phyloP scores from a whole-genome alignment of 2,797 vertebrate species.

The Acipenser ruthenus region DNA sequence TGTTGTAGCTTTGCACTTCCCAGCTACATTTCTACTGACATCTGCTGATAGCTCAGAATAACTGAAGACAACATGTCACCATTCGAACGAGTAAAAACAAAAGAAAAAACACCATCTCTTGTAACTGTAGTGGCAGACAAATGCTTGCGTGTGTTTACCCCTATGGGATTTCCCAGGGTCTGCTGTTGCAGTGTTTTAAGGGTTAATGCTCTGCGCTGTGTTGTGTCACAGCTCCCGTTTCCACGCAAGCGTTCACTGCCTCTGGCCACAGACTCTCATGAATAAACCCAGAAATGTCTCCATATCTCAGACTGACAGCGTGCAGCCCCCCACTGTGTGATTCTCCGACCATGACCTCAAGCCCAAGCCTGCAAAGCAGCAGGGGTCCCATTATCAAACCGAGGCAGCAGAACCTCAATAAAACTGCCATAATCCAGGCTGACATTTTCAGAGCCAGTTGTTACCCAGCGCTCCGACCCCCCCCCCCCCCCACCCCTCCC shows the following conservation, averaged over 20 bases:
- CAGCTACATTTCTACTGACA: no score
- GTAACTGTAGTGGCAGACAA: no score
- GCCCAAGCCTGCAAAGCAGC: conserved; percentile 16
- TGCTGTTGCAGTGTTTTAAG: conserved; percentile 1
- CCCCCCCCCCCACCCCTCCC: no score
- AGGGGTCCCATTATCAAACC: conserved; percentile 31
- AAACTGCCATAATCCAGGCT: conserved; percentile 11
- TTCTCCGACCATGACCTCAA: conserved; percentile 21
- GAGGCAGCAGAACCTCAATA: conserved; percentile 20
- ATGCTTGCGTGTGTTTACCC: no score
- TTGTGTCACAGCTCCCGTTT: not conserved
- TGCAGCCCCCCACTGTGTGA: conserved; percentile 11
- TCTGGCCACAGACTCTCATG: conserved; percentile 11
- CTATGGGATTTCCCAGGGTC: no score
- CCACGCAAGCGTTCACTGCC: conserved; percentile 3
- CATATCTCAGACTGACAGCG: conserved; percentile 31
- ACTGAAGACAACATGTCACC: no score
- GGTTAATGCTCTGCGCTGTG: not conserved
- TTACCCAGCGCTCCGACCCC: conserved; percentile 5
- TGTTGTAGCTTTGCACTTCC: no score
- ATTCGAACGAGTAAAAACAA: no score
- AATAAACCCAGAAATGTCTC: conserved; percentile 29
- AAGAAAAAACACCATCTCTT: no score
- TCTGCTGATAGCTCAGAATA: no score
- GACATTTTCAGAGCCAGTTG: conserved; percentile 13